Evolutionary conservation across 2,113 vertebrate genomes (phyloP).

Genomic region (Cephalopterus ornatus): DNA sequence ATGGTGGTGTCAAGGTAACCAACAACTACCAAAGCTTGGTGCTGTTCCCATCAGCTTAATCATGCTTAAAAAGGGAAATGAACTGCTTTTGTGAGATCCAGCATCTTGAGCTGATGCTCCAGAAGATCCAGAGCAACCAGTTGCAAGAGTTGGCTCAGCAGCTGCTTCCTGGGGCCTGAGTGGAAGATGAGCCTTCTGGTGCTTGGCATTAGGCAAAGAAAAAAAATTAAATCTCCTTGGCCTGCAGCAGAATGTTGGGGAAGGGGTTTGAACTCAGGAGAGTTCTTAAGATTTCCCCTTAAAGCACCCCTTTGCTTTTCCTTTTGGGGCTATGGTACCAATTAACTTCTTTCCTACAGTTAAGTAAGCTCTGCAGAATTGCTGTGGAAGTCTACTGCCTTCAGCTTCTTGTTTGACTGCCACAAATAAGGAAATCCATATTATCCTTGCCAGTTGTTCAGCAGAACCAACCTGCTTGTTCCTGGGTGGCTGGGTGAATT

Average conservation of each 20-base stretch:
- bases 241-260: neutral
- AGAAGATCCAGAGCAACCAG: neutral
- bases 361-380: neutral
- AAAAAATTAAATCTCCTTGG: neutral
- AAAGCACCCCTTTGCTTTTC: neutral
- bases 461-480: constrained; percentile 32
- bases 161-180: neutral
- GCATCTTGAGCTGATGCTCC: neutral
- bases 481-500: neutral
- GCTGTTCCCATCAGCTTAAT: neutral
- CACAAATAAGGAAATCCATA: neutral
- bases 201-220: neutral
- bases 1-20: neutral
- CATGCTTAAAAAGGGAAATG: neutral
- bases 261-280: neutral
- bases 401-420: neutral
- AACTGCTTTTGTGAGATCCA: neutral
- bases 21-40: neutral
- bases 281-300: neutral
- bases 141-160: neutral
- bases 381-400: constrained; percentile 9
- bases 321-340: neutral
- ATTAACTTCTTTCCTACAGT: neutral
- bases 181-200: neutral
- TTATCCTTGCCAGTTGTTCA: neutral